Evolutionary conservation across 2,888 invertebrate species (phyloP).

Genomic region (Acanthococcus lagerstroemiae): DNA sequence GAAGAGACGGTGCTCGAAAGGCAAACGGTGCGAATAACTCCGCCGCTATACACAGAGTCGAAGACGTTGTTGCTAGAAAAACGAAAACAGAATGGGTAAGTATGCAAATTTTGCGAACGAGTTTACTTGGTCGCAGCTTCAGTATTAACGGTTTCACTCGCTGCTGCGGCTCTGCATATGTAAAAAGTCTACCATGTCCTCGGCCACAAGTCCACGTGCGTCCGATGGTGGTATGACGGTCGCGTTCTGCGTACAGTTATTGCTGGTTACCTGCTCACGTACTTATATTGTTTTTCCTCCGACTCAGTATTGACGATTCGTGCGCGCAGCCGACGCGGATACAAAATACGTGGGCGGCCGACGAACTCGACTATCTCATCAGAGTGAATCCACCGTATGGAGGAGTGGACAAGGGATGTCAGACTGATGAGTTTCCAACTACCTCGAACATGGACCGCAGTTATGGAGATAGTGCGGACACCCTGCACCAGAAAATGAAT

Average conservation of each 20-base stretch:
- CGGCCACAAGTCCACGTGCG: background rate
- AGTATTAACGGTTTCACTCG: background rate
- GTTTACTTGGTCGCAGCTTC: too few species aligned
- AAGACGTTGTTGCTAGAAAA: background rate
- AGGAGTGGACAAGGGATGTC: background rate
- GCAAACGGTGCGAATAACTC: constrained; percentile 22
- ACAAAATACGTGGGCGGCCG: background rate
- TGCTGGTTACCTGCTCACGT: too few species aligned
- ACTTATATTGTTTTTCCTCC: too few species aligned
- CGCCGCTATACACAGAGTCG: constrained; percentile 4
- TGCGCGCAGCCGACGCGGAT: background rate
- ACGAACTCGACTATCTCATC: background rate
- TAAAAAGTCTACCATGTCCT: background rate
- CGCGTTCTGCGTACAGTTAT: background rate
- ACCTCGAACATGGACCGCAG: background rate
- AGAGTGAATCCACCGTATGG: background rate
- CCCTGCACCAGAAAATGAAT: background rate
- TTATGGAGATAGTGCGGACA: background rate
- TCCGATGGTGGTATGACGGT: too few species aligned
- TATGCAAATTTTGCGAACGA: too few species aligned
- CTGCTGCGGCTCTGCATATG: background rate
- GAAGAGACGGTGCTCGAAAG: constrained; percentile 5
- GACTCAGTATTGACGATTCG: background rate
- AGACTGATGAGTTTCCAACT: background rate
- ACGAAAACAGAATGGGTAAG: background rate